Evolutionary conservation across 2,113 vertebrate genomes (phyloP), one percentile per base, ranked within the genome.

Genomic region (Triplophysa dalaica): DNA sequence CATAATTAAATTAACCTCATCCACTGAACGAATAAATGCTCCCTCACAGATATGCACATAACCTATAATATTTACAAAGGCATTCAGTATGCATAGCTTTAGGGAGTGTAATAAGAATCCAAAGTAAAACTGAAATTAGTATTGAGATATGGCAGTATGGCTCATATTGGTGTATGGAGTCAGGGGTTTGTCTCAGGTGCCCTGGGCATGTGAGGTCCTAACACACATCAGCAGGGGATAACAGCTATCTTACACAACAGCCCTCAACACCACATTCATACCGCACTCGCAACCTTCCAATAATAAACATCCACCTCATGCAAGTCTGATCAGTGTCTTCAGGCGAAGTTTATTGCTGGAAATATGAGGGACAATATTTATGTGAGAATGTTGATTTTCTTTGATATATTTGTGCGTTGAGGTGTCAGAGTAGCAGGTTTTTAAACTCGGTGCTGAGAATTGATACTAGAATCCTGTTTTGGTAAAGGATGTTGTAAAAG

Each of bases 271-370:
- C 58, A 19, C n/a, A 61, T 12, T 13, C 38, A 9, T 16, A 29
- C 52, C 43, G 4, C 60, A 38, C 50, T 45, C 26, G 64, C 56
- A 75, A 67, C 64, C 8, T 24, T 75, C 79, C 38, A 69, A 79
- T 84, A 81, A 81, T 75, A 65, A 81, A 81, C 58, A 75, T 24
- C 24, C 50, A 69, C 24, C 80, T 79, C 79, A 84, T 81, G 80
- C 76, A 81, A 81, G 75, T 84, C 75, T 74, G 77, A 81, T 70
- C 48, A 67, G 17, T 56, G 58, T 54, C 83, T 64, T 14, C 12
- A 48, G 75, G 79, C 69, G 22, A 65, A 61, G 38, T 61, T 54
- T n/a, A 6, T 17, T 33, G 52, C 21, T 68, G 3, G 12, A 26
- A 60, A 60, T 62, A 24, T 8, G 29, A 52, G 52, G 72, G 66